These are phyloP conservation scores for Nylanderia fulva DNA, from an alignment of 1,140 invertebrate species.

Conservation along the genomic window DNA sequence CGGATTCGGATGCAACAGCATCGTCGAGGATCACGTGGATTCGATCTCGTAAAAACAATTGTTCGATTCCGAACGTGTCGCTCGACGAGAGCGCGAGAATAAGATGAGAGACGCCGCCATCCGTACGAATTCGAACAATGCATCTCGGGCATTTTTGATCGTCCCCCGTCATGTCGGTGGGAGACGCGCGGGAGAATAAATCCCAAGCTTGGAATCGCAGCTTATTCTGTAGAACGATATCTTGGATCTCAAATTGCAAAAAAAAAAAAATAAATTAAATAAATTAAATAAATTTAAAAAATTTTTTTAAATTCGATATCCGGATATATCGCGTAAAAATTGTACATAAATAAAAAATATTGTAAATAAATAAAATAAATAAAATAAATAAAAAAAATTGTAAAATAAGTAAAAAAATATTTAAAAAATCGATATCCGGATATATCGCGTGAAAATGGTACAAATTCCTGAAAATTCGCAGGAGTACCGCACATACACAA, in stretches of 20 bases:
- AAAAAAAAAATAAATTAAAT: too few relatives aligned
- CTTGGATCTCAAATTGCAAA: too few relatives aligned
- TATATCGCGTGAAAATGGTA: not conserved
- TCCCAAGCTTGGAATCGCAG: not conserved
- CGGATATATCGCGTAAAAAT: too few relatives aligned
- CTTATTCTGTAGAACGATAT: not conserved
- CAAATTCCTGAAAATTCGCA: not conserved
- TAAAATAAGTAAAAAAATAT: too few relatives aligned
- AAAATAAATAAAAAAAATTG: too few relatives aligned
- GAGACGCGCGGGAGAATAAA: not conserved
- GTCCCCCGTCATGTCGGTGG: not conserved
- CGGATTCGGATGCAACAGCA: not conserved
- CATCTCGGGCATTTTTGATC: not conserved
- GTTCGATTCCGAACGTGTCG: conserved; percentile 2
- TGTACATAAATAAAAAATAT: too few relatives aligned
- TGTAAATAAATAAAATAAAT: too few relatives aligned
- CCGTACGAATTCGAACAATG: not conserved
- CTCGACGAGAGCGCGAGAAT: not conserved
- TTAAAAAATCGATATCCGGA: too few relatives aligned
- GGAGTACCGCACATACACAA: not conserved
- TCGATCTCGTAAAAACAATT: conserved; percentile 6
- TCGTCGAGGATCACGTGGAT: conserved; percentile 6
- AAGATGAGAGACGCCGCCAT: conserved; percentile 15
- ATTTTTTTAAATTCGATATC: too few relatives aligned
- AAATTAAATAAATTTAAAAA: too few relatives aligned